Base-by-base conservation (phyloP, 1,140 invertebrate species). In the Glomeris maerens region DNA sequence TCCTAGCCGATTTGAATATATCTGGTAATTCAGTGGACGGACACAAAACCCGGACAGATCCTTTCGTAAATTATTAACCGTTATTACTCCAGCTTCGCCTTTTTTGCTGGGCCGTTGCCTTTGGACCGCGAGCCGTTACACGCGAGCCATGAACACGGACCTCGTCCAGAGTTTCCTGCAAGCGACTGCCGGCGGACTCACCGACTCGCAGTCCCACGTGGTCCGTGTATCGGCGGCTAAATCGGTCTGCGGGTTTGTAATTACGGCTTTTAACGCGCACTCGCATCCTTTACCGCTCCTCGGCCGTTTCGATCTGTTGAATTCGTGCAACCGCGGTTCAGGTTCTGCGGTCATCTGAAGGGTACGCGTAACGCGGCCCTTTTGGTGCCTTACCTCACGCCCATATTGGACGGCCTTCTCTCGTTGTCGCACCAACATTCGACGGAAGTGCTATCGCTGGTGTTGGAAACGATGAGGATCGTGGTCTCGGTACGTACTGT, bases 61-160 rank as follows among this genome's bases (percentile, higher is more conserved):
- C 17, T 40, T 51, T 17, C 25, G 31, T 1, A 36, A 52, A 29
- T 51, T 49, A 49, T 21, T 3, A 54, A 47, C 7, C 13, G 20
- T 20, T 2, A 21, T 27, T 25, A 42, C 29, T 38, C 23, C 59
- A 72, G 71, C 64, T 36, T 74, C 74, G 3, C 75, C 79, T n/a
- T 79, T 83, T 58, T 67, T 86, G 20, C 66, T 81, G 26, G 82
- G 82, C 1, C 72, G 81, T 47, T 81, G 80, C 52, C 62, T 85
- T 25, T 84, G 79, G 69, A 72, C 79, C 21, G 75, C 78, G 7
- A 81, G 80, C 62, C 72, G 74, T 47, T 84, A 79, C 63, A 73
- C 76, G 2, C 69, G 17, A 36, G 17, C 17, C 25, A 42, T 42
- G 17, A 42, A 42, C 25, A 4, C 5, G 25, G 20, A 42, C 25